Percentiles rank a stretch among this genome's conserved stretches.
Evolutionary conservation across 2,797 vertebrate species (phyloP).

Genomic region (Platalea minor): DNA sequence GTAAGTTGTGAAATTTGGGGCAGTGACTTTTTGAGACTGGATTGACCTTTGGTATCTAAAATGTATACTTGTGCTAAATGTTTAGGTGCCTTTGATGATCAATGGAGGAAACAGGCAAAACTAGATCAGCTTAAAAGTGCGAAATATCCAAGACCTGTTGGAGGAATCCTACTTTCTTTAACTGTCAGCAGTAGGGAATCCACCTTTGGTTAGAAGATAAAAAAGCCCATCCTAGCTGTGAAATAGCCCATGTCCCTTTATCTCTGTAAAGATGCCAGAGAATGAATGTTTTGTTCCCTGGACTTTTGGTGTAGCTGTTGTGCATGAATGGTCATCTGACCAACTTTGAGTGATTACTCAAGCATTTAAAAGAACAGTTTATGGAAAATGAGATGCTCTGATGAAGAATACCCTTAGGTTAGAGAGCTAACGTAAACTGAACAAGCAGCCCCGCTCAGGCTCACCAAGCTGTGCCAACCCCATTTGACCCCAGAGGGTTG

Average conservation of each 20-base stretch:
- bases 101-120: neutral
- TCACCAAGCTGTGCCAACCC: neutral
- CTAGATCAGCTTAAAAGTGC: neutral
- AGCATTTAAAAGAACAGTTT: conserved; percentile 27
- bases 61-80: neutral
- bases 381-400: conserved; percentile 18
- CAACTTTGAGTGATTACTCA: neutral
- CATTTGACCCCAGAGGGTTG: neutral
- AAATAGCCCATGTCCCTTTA: neutral
- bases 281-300: neutral
- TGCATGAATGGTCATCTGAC: neutral
- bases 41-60: neutral
- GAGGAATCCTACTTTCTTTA: neutral
- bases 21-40: neutral
- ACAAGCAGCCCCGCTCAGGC: neutral
- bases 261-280: neutral
- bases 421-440: neutral
- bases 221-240: neutral
- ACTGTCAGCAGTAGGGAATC: neutral
- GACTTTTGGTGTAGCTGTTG: neutral
- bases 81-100: neutral
- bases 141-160: neutral
- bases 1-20: neutral
- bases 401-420: neutral
- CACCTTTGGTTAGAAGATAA: neutral